Evolutionary conservation across 2,797 vertebrate genomes (phyloP), one percentile per base, ranked within the genome.

Genomic region (Streptopelia turtur): DNA sequence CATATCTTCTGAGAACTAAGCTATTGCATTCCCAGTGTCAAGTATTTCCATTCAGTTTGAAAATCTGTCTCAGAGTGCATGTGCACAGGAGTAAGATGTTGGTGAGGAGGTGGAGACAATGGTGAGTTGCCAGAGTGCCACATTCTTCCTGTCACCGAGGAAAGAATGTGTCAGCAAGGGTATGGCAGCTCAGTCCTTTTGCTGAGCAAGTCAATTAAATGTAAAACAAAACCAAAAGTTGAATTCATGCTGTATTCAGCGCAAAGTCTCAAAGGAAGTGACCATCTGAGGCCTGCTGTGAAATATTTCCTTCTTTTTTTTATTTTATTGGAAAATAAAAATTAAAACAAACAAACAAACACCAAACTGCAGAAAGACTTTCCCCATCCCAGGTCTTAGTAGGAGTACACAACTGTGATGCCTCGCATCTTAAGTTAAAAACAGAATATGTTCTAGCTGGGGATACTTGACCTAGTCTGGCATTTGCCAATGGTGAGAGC

Each of bases 221-320:
- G 94, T 90, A 96, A 96, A 95, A 83, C 65, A 93, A 96, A 94
- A 78, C 90, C 83, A 94, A 91, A 90, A 83, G n/a, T 30, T 88
- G 69, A 57, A 81, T 35, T 70, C 52, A 25, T 57, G 41, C 25
- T 57, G 79, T 5, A 47, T 43, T 78, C 57, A 75, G 53, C 15
- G 47, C 68, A 83, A 22, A n/a, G 33, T 12, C 55, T 88, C 57
- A 87, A 37, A 77, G 76, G 24, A 88, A 94, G 50, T 25, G 61
- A 47, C 45, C 23, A 50, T 35, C 31, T 60, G 57, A 64, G 9
- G 11, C 37, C 20, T 79, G n/a, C 21, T 78, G 50, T 14, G 57
- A 78, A 78, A 14, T 78, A 57, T 57, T 41, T 66, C 47, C 30
- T 80, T 56, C 17, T 64, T 17, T 23, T 61, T 50, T 37, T 27